phyloP scores from a whole-genome alignment of 2,888 invertebrate genomes.

The Netelia virgata region DNA sequence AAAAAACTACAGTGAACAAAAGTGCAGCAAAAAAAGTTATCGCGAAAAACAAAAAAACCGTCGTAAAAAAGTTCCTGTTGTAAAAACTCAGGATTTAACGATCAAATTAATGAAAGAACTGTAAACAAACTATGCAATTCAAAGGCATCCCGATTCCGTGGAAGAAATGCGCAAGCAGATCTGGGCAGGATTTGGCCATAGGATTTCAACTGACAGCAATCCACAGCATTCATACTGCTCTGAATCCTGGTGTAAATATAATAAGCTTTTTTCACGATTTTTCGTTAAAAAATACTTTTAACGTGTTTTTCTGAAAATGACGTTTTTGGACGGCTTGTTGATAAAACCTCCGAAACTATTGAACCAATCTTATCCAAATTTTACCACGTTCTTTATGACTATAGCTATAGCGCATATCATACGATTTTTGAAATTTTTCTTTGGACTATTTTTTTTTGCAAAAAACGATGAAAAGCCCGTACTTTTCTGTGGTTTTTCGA shows the following conservation, averaged over 20 bases:
- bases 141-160: slow-evolving; percentile 44
- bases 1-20: slow-evolving; percentile 53
- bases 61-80: slow-evolving; percentile 59
- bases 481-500: slow-evolving; percentile 54
- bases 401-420: slow-evolving; percentile 57
- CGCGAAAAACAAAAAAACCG: slow-evolving; percentile 47
- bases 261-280: slow-evolving; percentile 57
- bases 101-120: slow-evolving; percentile 36
- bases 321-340: slow-evolving; percentile 58
- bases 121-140: slow-evolving; percentile 48
- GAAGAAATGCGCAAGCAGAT: slow-evolving; percentile 66
- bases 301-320: slow-evolving; percentile 64
- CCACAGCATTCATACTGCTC: slow-evolving; percentile 38
- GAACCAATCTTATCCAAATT: slow-evolving; percentile 61
- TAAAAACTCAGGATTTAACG: slow-evolving; percentile 57
- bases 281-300: slow-evolving; percentile 61
- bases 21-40: slow-evolving; percentile 49
- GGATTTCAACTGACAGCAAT: slow-evolving; percentile 66
- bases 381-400: slow-evolving; percentile 63
- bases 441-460: slow-evolving; percentile 58
- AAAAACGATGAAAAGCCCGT: slow-evolving; percentile 50
- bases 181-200: slow-evolving; percentile 67
- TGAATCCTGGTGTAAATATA: slow-evolving; percentile 39
- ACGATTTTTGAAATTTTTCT: slow-evolving; percentile 57
- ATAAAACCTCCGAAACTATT: slow-evolving; percentile 57